phyloP scores from a whole-genome alignment of 2,113 vertebrate genomes.

The Perca fluviatilis region DNA sequence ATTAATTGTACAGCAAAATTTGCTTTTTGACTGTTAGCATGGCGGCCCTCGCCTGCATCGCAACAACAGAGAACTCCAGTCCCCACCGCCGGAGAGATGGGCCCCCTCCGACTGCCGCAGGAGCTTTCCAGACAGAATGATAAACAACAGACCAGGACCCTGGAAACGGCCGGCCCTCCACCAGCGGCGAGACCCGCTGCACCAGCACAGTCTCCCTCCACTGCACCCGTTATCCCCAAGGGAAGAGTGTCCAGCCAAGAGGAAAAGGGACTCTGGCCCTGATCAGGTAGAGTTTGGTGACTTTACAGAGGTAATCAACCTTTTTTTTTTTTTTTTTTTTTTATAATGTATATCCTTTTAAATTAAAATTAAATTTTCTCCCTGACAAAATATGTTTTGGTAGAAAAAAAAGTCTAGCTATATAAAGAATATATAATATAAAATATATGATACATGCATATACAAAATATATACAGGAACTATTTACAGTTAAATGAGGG shows the following conservation, averaged over 20 bases:
- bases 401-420: too few relatives aligned
- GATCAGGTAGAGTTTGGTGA: conserved; percentile 82
- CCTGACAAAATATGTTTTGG: too few relatives aligned
- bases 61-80: conserved; percentile 82
- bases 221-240: conserved; percentile 64
- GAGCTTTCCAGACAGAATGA: conserved; percentile 68
- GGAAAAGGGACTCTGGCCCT: conserved; percentile 84
- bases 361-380: too few relatives aligned
- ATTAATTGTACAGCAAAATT: too few relatives aligned
- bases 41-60: conserved; percentile 84
- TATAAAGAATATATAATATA: too few relatives aligned
- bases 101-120: conserved; percentile 71
- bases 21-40: conserved; percentile 54
- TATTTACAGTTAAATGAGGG: too few relatives aligned
- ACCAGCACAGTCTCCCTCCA: conserved; percentile 68
- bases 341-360: too few relatives aligned
- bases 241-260: conserved; percentile 86
- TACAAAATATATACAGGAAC: too few relatives aligned
- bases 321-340: too few relatives aligned
- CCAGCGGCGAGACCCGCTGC: conserved; percentile 70
- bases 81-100: conserved; percentile 85
- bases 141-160: conserved; percentile 68
- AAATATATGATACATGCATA: too few relatives aligned
- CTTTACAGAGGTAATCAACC: background rate
- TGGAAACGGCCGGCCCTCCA: conserved; percentile 79